Conservation (phyloP, 2,797 vertebrate genomes). For the Coranthus polyacanthus region DNA sequence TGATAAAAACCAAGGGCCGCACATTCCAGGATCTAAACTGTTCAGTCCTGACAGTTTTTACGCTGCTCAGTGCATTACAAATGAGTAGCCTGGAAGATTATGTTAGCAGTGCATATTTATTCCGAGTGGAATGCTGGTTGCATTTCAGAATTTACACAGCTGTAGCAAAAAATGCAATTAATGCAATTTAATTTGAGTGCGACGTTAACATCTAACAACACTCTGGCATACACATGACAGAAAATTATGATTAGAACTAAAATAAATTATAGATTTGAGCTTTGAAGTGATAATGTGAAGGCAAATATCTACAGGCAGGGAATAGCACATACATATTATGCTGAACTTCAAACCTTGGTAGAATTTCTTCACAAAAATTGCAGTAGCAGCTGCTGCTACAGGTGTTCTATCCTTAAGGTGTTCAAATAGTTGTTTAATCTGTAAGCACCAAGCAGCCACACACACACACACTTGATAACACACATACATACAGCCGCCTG, state of each 20-base stretch:
- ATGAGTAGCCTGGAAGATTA: too few relatives aligned
- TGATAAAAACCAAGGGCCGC: too few relatives aligned
- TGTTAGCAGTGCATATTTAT: too few relatives aligned
- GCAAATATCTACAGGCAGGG: not conserved
- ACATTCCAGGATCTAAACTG: too few relatives aligned
- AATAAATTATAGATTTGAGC: constrained; percentile 2
- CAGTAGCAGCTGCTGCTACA: constrained; percentile 32
- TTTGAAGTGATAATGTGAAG: constrained; percentile 12
- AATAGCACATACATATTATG: not conserved
- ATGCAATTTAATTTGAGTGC: not conserved
- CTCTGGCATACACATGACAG: not conserved
- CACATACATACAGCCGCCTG: not conserved
- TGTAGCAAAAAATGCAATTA: too few relatives aligned
- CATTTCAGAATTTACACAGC: too few relatives aligned
- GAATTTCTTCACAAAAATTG: not conserved
- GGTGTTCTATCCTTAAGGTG: constrained; percentile 24
- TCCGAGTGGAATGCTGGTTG: too few relatives aligned
- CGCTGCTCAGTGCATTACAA: too few relatives aligned
- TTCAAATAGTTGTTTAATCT: constrained; percentile 26
- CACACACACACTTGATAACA: constrained; percentile 1
- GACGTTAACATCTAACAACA: not conserved
- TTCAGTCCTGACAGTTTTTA: too few relatives aligned
- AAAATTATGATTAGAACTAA: not conserved
- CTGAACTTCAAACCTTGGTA: not conserved
- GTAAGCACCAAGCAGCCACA: not conserved